Conservation (phyloP, 2,113 vertebrate species). For the Lophius piscatorius region DNA sequence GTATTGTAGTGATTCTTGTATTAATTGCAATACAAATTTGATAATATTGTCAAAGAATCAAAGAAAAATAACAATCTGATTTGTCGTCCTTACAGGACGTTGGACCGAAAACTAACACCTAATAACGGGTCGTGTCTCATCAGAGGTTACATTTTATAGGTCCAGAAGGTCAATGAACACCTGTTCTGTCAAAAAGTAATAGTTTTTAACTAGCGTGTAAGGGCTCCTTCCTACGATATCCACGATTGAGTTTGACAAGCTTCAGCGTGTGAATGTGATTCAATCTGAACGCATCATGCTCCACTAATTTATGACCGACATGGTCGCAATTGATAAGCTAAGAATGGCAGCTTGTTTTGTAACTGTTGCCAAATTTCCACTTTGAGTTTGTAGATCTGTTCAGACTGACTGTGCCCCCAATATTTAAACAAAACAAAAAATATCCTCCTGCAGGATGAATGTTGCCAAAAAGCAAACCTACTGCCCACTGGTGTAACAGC, state of each 20-base stretch:
- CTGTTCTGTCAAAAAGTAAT: too few species aligned
- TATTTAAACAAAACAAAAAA: conserved; percentile 35
- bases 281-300: conserved; percentile 17
- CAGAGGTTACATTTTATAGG: too few species aligned
- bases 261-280: conserved; percentile 13
- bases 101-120: too few species aligned
- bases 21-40: conserved; percentile 47
- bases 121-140: too few species aligned
- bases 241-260: conserved; percentile 16
- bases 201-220: conserved; percentile 4
- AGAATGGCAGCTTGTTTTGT: conserved; percentile 65
- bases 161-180: too few species aligned
- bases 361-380: conserved; percentile 35
- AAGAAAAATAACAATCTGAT: too few species aligned
- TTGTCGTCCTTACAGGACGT: too few species aligned
- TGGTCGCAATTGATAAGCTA: conserved; percentile 66
- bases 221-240: conserved; percentile 1
- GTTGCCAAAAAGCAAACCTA: conserved; percentile 75
- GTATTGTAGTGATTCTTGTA: conserved; percentile 58
- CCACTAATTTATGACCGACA: conserved; percentile 6
- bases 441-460: conserved; percentile 42
- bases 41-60: too few species aligned
- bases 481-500: conserved; percentile 72
- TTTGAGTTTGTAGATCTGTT: conserved; percentile 45
- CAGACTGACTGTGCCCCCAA: conserved; percentile 34